Evolutionary conservation across 2,113 vertebrate genomes (phyloP), one percentile per base, ranked within the genome.

Genomic region (Setophaga coronata): DNA sequence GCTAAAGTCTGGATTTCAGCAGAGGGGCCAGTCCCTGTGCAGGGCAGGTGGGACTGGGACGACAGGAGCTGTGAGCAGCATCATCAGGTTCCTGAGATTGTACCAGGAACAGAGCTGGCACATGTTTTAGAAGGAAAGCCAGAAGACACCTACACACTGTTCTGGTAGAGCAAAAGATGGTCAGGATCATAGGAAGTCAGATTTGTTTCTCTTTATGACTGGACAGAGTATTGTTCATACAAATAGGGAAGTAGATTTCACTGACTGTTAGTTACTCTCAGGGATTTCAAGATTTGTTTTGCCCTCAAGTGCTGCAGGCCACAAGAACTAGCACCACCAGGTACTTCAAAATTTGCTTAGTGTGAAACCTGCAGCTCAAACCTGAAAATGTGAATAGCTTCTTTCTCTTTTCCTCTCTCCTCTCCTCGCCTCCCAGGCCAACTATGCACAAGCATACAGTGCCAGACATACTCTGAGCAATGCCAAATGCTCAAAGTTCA

Each of bases 31-130:
- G 71, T 11, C 26, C 4, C 1, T 2, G 9, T 0, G 12, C 76
- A 54, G 64, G 29, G 53, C 25, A 50, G 29, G 31, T 5, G 26
- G 1, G 4, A 28, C 5, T 20, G 26, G 38, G 70, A 26, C 1
- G 1, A 20, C 3, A 34, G 74, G 40, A 42, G 56, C 40, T 8
- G 5, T 38, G n/a, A 79, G 66, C 9, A 19, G 62, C 58, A 90
- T 10, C 18, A 4, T 1, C 18, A n/a, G 62, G 48, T 14, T 54
- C 48, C 73, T 1, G 3, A 8, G 19, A 48, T 57, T 4, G 0
- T 20, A 16, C 11, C 1, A 4, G 9, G 42, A 24, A 10, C 28
- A 42, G 1, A 58, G 38, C 18, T 1, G 1, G 40, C 14, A 73
- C 34, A 23, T 1, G 1, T 14, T 73, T 42, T 6, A 51, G 54